Percentiles rank a stretch among this genome's conserved stretches.
Evolutionary conservation across 2,113 vertebrate genomes (phyloP).

Genomic region (Chaetodon auriga): DNA sequence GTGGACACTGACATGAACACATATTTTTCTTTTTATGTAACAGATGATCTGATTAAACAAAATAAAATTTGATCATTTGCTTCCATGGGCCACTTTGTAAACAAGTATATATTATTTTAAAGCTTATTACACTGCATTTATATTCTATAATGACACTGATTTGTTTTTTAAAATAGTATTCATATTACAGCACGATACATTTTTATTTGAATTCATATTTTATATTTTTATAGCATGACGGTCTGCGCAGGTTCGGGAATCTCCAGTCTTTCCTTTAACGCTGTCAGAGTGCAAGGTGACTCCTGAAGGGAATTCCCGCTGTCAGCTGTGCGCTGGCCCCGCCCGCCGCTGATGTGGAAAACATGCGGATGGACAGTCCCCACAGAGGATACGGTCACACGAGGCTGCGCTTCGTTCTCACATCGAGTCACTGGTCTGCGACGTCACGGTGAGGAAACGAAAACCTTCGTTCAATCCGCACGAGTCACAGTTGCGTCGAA

Average conservation of each 20-base stretch:
- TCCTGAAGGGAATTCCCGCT: conserved; percentile 66
- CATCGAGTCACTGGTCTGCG: background rate
- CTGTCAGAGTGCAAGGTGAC: conserved; percentile 54
- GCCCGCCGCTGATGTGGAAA: conserved; percentile 9
- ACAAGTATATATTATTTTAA: accelerated
- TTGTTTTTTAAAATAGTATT: background rate
- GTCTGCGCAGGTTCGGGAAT: background rate
- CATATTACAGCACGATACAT: background rate
- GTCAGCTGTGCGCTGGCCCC: conserved; percentile 42
- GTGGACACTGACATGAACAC: conserved; percentile 16
- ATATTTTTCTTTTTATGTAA: background rate
- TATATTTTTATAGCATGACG: background rate
- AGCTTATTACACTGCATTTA: background rate
- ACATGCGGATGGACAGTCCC: background rate
- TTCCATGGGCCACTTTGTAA: background rate
- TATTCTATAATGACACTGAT: background rate
- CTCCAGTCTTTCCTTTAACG: background rate
- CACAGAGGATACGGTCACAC: accelerated
- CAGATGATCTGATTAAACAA: background rate
- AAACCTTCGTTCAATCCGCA: background rate
- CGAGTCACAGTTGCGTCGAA: background rate
- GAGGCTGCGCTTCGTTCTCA: background rate
- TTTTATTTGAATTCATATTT: background rate
- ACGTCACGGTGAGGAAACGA: conserved; percentile 64
- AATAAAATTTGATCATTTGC: background rate